phyloP scores from a whole-genome alignment of 1,140 invertebrate genomes.

The Hermetia illucens region DNA sequence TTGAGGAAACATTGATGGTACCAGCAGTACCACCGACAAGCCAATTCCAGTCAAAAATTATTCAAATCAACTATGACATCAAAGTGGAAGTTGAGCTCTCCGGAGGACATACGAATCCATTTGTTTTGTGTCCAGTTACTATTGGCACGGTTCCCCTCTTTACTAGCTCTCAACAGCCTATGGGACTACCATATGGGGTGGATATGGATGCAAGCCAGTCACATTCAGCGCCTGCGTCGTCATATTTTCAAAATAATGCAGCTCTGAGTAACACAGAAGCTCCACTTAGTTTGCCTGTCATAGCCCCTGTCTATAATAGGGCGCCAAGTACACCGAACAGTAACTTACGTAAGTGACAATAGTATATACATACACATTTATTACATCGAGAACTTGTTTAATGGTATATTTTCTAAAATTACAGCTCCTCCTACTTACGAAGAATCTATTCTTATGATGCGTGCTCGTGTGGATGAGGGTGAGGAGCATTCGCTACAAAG shows the following conservation, averaged over 20 bases:
- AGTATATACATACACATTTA: background rate
- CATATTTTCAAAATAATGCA: background rate
- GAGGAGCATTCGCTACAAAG: background rate
- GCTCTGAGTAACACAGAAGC: background rate
- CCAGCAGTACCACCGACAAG: conserved; percentile 56
- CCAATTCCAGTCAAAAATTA: conserved; percentile 49
- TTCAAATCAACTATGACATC: conserved; percentile 52
- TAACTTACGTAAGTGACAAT: background rate
- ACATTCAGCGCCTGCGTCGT: too few species aligned
- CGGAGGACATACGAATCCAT: conserved; percentile 33
- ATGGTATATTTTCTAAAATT: conserved; percentile 1
- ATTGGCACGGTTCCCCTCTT: conserved; percentile 40
- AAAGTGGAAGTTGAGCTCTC: conserved; percentile 35
- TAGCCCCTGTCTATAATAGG: background rate
- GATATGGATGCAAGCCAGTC: too few species aligned
- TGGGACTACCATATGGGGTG: too few species aligned
- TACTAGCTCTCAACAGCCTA: too few species aligned
- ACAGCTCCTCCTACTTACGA: conserved; percentile 4
- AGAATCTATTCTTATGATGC: background rate
- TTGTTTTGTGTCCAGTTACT: conserved; percentile 31
- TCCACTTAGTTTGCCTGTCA: background rate
- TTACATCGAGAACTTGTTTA: background rate
- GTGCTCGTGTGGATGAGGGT: background rate
- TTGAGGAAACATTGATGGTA: conserved; percentile 33
- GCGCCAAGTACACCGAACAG: background rate